Base-by-base conservation (phyloP, 2,113 vertebrate genomes). In the Shinisaurus crocodilurus region DNA sequence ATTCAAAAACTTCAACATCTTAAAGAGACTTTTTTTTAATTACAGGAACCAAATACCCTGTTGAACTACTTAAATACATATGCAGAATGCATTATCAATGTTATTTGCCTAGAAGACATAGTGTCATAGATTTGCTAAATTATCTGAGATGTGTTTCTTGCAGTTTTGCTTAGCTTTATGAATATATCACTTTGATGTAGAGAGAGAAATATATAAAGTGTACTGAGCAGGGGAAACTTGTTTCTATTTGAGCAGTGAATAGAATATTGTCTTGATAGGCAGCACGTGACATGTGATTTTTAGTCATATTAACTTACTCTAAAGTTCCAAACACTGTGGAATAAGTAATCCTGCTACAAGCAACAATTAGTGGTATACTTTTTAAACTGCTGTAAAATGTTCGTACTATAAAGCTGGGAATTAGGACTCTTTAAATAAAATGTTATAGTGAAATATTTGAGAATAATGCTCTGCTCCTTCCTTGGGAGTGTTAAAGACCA, bases 1-100 rank as follows among this genome's bases (percentile, higher is more conserved):
- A 60, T 20, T 85, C 92, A 81, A 86, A 80, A 43, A n/a, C 40
- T 90, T 88, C 86, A 90, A 89, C 18, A 72, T 93, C 87, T 92
- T 92, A 92, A 93, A 93, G 45, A 89, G 86, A 79, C 93, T 93
- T 92, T 10, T 88, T 16, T 63, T 63, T 85, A 90, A 72, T 90
- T 91, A 43, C 85, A 95, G 79, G 92, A 88, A 87, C n/a, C 91
- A 94, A 86, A 93, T 90, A 93, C 90, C 93, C 13, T 75, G 16
- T 43, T 34, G 92, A 76, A 94, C 89, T 95, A 60, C 76, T 89
- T 83, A 93, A 89, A 90, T 92, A 92, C 79, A 88, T 92, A 86
- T 54, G 74, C 12, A 86, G 60, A 90, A 81, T 87, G 48, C 90
- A 75, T 88, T 89, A 86, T 89, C 93, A 92, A 92, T 96, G 90